phyloP scores from a whole-genome alignment of 2,797 vertebrate genomes.

The Cirrhinus molitorella region DNA sequence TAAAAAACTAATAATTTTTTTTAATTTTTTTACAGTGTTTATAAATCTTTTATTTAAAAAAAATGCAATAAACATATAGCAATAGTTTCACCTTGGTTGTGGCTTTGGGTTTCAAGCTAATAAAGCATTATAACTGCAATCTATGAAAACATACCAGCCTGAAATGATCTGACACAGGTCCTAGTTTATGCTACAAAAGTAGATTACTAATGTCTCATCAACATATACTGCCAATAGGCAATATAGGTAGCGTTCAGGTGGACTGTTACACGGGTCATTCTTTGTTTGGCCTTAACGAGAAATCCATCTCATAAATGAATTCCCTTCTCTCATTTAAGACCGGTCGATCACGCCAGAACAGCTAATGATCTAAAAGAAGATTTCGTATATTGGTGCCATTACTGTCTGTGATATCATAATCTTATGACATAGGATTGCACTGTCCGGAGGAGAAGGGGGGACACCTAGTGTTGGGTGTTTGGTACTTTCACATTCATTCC shows the following conservation, averaged over 20 bases:
- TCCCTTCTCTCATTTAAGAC: slow-evolving; percentile 46
- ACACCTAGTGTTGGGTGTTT: slow-evolving; percentile 79
- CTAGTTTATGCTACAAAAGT: neutral
- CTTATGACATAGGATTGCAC: neutral
- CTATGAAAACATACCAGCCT: slow-evolving; percentile 1
- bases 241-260: slow-evolving; percentile 38
- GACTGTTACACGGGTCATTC: slow-evolving; percentile 43
- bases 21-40: too few species aligned
- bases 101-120: neutral
- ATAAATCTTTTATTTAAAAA: too few species aligned
- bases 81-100: neutral
- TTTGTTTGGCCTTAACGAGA: slow-evolving; percentile 52
- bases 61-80: neutral
- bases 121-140: neutral
- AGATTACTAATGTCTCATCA: slow-evolving; percentile 29
- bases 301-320: slow-evolving; percentile 52
- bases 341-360: slow-evolving; percentile 49
- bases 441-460: slow-evolving; percentile 77
- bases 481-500: slow-evolving; percentile 13
- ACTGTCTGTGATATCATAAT: slow-evolving; percentile 53
- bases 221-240: neutral
- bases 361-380: slow-evolving; percentile 56
- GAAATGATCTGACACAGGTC: neutral
- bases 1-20: neutral
- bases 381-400: slow-evolving; percentile 52